Conservation (phyloP, 2,888 invertebrate species). For the Drosophila stalkeri region DNA sequence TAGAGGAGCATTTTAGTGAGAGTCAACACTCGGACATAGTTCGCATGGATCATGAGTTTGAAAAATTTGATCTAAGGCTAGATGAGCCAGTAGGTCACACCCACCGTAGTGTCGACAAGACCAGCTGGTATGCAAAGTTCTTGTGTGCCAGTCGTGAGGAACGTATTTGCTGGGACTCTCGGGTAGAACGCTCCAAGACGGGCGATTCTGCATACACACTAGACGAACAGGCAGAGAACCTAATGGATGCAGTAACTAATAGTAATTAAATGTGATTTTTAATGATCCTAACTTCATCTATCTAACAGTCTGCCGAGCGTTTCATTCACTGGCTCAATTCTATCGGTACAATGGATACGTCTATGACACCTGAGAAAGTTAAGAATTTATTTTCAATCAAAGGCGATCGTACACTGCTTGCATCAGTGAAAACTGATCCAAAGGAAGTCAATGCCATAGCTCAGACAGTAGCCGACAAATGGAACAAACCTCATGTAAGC, state of each 20-base stretch:
- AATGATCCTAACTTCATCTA: neutral
- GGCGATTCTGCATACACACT: conserved; percentile 56
- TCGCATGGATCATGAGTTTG: conserved; percentile 77
- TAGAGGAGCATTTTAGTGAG: conserved; percentile 73
- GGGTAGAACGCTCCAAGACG: conserved; percentile 76
- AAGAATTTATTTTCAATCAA: conserved; percentile 84
- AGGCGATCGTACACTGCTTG: conserved; percentile 79
- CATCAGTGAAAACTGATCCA: conserved; percentile 83
- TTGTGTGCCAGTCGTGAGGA: conserved; percentile 76
- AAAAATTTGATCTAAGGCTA: conserved; percentile 73
- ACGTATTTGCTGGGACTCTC: conserved; percentile 83
- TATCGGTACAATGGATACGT: conserved; percentile 78
- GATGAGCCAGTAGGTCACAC: conserved; percentile 71
- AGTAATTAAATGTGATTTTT: neutral
- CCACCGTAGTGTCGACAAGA: conserved; percentile 51
- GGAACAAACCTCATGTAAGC: conserved; percentile 83
- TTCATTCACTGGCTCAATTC: conserved; percentile 84
- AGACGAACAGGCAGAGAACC: conserved; percentile 84
- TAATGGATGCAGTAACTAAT: conserved; percentile 84
- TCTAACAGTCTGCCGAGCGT: conserved; percentile 81
- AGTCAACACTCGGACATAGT: conserved; percentile 82
- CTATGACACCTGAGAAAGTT: conserved; percentile 82
- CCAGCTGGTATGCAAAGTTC: conserved; percentile 82
- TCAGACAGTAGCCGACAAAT: conserved; percentile 82
- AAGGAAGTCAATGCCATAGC: conserved; percentile 84